Evolutionary conservation across 35 echinoderm and acorn worm species (phyloP), one percentile per base, ranked within the genome.

Genomic region (Amphiura filiformis): DNA sequence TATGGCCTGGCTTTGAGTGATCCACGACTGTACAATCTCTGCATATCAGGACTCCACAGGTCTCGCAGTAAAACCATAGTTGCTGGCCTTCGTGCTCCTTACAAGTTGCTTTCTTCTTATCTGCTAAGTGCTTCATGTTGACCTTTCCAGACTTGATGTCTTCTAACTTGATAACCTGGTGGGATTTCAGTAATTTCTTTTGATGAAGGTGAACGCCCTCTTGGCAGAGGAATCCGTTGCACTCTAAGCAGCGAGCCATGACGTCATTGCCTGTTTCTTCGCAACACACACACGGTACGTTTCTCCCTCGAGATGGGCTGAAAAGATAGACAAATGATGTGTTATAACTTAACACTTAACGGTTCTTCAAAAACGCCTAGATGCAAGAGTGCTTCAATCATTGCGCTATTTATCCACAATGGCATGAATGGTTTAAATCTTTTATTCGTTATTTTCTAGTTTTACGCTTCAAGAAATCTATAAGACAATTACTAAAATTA

Each of bases 11-110:
- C 30, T 61, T 65, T 35, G 1, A 26, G 33, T 84, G 82, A 57
- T 84, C 82, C 1, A 64, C 33, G 1, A 37, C 1, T 34, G 82
- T 84, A n/a, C 82, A 84, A 84, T 84, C 49, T 17, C 33, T 18
- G 34, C 82, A 84, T 5, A 84, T 84, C 49, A 65, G 28, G 31
- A 56, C 82, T 0, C 57, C 82, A 38, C 82, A 84, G 38, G 82
- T 84, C 49, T 56, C 49, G 64, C 82, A 84, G 33, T 61, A 84
- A 26, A 84, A 61, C 52, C 49, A 22, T 35, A 14, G 28, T 1
- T 14, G 36, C 31, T 84, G 28, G 11, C 52, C 82, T 34, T 84
- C 49, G 34, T 84, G 82, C 14, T 35, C 41, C 7, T 84, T 32
- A 28, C 82, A 84, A 35, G 34, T 12, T 39, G 39, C 12, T 31